These are phyloP conservation scores for Hirudinaria manillensis DNA, from an alignment of 2,888 invertebrate genomes.

Conservation along the genomic window DNA sequence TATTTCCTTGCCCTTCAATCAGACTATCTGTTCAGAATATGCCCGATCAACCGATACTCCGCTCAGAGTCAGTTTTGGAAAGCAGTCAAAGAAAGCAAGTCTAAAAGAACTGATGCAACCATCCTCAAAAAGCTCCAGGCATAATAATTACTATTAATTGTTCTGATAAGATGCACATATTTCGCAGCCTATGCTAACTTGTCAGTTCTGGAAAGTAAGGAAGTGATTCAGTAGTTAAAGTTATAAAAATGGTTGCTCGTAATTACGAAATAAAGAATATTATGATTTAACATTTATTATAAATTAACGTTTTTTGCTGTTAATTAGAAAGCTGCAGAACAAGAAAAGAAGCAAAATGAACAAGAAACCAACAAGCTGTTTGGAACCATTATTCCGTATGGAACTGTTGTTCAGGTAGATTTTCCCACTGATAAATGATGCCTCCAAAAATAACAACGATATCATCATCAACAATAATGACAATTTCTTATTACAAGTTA, in stretches of 20 bases:
- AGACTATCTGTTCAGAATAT: constrained; percentile 59
- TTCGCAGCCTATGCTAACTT: not conserved
- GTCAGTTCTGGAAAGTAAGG: not conserved
- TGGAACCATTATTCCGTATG: constrained; percentile 87
- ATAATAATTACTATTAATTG: constrained; percentile 37
- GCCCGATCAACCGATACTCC: constrained; percentile 57
- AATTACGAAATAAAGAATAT: too few relatives aligned
- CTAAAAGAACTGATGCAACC: constrained; percentile 55
- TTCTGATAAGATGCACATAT: not conserved
- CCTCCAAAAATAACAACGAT: not conserved
- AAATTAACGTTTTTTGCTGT: constrained; percentile 43
- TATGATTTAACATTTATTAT: not conserved
- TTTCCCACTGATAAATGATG: not conserved
- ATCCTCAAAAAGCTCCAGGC: constrained; percentile 53
- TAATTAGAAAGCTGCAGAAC: constrained; percentile 98
- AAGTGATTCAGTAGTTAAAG: too few relatives aligned
- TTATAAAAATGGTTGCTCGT: too few relatives aligned
- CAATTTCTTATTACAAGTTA: too few relatives aligned
- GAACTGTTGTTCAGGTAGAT: constrained; percentile 73
- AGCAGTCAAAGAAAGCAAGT: constrained; percentile 48
- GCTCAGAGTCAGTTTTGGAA: constrained; percentile 59
- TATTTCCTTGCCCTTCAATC: not conserved
- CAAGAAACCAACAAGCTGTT: constrained; percentile 87
- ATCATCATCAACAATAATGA: too few relatives aligned
- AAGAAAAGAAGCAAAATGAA: constrained; percentile 97